Conservation (phyloP, 2,113 vertebrate genomes). For the Atlantisia rogersi region DNA sequence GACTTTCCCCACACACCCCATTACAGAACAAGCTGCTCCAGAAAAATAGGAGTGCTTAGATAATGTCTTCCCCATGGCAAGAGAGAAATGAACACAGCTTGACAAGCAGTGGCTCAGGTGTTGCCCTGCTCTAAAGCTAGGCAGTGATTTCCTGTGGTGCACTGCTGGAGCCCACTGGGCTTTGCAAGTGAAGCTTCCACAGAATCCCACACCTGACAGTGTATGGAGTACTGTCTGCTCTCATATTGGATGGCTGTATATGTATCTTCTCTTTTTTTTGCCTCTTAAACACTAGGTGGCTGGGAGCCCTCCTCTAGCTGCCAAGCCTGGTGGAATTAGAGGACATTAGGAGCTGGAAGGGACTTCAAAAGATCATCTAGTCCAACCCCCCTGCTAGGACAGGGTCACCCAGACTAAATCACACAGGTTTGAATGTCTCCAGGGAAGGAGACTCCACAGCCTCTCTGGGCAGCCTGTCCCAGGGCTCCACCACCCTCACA, state of each 20-base stretch:
- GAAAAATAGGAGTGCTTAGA: background rate
- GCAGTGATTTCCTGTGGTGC: no score
- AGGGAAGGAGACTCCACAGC: no score
- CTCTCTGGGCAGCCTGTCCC: no score
- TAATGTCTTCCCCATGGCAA: background rate
- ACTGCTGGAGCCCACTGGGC: background rate
- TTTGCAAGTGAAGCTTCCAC: background rate
- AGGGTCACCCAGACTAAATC: no score
- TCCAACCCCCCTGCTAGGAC: no score
- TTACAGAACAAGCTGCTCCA: background rate
- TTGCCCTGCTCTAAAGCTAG: background rate
- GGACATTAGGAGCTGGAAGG: no score
- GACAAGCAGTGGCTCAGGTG: background rate
- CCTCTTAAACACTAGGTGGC: background rate
- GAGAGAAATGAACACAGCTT: background rate
- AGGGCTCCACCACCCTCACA: no score
- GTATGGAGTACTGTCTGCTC: fast-evolving
- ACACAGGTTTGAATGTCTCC: no score
- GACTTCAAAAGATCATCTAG: no score
- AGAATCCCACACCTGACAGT: background rate
- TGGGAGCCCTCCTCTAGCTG: background rate
- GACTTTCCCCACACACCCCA: fast-evolving
- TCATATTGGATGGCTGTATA: background rate
- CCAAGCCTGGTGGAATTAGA: background rate
- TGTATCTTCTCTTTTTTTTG: background rate